Percentiles rank a stretch among this genome's conserved stretches.
phyloP scores from a whole-genome alignment of 2,797 vertebrate species.

The Schizopygopsis pylzovi region DNA sequence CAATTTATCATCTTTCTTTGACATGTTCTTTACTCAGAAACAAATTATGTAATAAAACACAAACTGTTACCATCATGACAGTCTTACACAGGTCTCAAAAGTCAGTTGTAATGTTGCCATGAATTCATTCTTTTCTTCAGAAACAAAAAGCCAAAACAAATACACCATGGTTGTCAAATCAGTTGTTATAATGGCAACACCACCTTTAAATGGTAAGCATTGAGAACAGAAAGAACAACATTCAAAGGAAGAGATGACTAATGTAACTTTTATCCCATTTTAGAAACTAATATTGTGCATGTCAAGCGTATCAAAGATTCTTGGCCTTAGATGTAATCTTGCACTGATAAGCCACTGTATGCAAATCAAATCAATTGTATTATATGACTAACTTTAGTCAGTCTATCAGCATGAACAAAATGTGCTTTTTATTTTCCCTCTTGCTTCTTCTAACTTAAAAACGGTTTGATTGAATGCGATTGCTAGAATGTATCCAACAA shows the following conservation, averaged over 20 bases:
- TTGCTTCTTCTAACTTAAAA: neutral
- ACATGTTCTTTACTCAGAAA: neutral
- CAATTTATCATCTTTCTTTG: neutral
- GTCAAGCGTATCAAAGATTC: constrained; percentile 1
- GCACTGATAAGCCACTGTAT: neutral
- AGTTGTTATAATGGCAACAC: neutral
- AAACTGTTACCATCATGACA: neutral
- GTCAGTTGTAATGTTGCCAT: neutral
- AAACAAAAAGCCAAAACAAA: neutral
- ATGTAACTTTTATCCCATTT: neutral
- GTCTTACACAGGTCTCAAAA: neutral
- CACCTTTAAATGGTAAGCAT: neutral
- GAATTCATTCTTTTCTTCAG: neutral
- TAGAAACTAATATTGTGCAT: neutral
- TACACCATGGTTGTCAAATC: neutral
- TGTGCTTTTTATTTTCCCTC: neutral
- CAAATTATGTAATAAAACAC: neutral
- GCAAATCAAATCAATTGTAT: neutral
- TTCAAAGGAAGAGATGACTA: neutral
- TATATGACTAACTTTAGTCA: neutral
- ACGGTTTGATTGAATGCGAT: neutral
- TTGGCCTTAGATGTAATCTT: neutral
- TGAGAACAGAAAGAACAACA: neutral
- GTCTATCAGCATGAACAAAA: neutral
- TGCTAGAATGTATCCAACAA: neutral